phyloP scores from a whole-genome alignment of 2,797 vertebrate genomes.

The Apogon talboti region DNA sequence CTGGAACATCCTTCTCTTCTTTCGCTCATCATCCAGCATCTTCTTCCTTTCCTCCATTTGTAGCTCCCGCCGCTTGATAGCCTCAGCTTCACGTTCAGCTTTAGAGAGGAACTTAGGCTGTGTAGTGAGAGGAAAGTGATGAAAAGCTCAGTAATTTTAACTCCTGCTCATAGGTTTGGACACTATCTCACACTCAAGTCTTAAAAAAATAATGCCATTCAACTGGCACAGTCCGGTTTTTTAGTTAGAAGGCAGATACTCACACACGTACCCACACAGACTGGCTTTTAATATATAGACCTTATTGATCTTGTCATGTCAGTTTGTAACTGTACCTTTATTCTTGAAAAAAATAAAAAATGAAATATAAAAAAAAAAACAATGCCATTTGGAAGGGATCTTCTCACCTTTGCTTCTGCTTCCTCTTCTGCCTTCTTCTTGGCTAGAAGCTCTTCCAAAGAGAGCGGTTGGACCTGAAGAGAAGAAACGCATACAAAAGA shows the following conservation, averaged over 20 bases:
- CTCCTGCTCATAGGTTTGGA: too few species aligned
- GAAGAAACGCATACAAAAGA: slow-evolving; percentile 10
- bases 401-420: slow-evolving; percentile 92
- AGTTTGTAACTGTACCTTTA: too few species aligned
- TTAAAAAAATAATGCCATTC: not conserved
- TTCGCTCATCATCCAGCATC: slow-evolving; percentile 92
- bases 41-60: slow-evolving; percentile 90
- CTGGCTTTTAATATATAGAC: too few species aligned
- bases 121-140: not conserved
- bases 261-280: too few species aligned
- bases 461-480: slow-evolving; percentile 90
- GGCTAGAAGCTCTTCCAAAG: slow-evolving; percentile 95
- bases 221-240: too few species aligned
- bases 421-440: slow-evolving; percentile 98
- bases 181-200: not conserved
- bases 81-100: slow-evolving; percentile 93
- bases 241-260: too few species aligned
- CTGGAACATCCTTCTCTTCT: slow-evolving; percentile 94
- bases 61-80: slow-evolving; percentile 90
- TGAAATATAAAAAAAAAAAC: too few species aligned
- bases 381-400: not conserved
- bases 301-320: too few species aligned
- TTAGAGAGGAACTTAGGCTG: slow-evolving; percentile 98
- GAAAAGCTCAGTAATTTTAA: not conserved
- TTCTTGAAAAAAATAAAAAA: too few species aligned